Evolutionary conservation across 2,113 vertebrate species (phyloP), one percentile per base, ranked within the genome.

Genomic region (Vanacampus margaritifer): DNA sequence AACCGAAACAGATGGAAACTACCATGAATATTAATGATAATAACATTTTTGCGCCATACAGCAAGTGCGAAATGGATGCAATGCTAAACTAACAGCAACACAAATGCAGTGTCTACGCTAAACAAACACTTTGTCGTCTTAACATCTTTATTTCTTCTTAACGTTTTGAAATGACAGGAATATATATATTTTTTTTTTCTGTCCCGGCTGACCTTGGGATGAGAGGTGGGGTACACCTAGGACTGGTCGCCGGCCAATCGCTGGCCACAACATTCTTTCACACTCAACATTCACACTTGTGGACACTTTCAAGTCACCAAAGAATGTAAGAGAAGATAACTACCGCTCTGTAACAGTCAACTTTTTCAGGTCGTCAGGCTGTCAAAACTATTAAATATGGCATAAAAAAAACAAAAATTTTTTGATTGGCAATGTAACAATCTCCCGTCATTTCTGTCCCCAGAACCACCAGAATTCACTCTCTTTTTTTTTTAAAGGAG

Each of bases 41-140:
- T 41, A 61, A 39, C 19, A 79, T 23, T 6, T 72, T 72, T 78
- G 60, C 13, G 64, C 7, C 71, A 59, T 71, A 81, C 62, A 62
- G 65, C 10, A 26, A 79, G 63, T 21, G 82, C 53, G 65, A 73
- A 64, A 73, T 39, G 56, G 17, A 78, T 70, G 81, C 65, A 81
- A 71, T 72, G 46, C 79, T 64, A 75, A 84, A 87, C 72, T 76
- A 82, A 79, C 72, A 37, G 64, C 72, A 82, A 81, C 75, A 11
- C 58, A 88, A n/a, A 84, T 54, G 64, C 50, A 76, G 70, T 71
- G 64, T 58, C 37, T 86, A 72, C 65, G 26, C 79, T 80, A 81
- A 37, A 16, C 28, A 60, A 67, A 62, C 60, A 62, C 60, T 62
- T 62, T 62, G 60, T 62, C 60, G 23, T 41, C 14, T n/a, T 1